A percentile compares a stretch with the other conserved stretches of the same genome.
phyloP scores from a whole-genome alignment of 2,113 vertebrate species.

The Pycnonotus jocosus region DNA sequence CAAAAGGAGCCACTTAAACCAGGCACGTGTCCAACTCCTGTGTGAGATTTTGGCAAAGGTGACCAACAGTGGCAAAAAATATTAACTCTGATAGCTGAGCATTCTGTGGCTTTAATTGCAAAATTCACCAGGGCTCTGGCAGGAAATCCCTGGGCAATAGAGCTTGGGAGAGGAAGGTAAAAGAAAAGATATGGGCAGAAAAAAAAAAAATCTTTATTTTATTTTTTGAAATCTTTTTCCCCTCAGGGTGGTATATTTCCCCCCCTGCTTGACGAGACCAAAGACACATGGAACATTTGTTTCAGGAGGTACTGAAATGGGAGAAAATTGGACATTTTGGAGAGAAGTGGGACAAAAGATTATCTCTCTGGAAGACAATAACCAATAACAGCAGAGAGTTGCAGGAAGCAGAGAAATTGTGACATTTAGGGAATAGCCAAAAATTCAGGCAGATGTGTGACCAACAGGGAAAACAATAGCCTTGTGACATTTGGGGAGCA shows the following conservation, averaged over 20 bases:
- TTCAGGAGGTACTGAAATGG: neutral
- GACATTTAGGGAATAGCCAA: neutral
- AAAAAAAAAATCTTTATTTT: neutral
- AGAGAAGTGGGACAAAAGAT: neutral
- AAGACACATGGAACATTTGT: neutral
- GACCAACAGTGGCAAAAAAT: neutral
- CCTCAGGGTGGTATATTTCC: neutral
- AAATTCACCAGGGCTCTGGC: neutral
- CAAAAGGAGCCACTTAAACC: neutral
- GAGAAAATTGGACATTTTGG: neutral
- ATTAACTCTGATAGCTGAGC: neutral
- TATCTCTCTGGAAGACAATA: neutral
- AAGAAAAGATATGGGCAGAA: neutral
- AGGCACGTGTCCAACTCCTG: accelerated
- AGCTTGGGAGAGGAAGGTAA: neutral
- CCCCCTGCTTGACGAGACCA: neutral
- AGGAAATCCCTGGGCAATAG: neutral
- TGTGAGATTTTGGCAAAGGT: neutral
- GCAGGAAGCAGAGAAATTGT: neutral
- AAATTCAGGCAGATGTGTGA: neutral
- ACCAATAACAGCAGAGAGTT: neutral
- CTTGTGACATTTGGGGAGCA: neutral
- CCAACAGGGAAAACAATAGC: neutral
- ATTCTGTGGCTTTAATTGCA: neutral
- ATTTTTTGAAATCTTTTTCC: neutral